Conservation (phyloP, 2,888 invertebrate genomes). For the Acronicta leporina region DNA sequence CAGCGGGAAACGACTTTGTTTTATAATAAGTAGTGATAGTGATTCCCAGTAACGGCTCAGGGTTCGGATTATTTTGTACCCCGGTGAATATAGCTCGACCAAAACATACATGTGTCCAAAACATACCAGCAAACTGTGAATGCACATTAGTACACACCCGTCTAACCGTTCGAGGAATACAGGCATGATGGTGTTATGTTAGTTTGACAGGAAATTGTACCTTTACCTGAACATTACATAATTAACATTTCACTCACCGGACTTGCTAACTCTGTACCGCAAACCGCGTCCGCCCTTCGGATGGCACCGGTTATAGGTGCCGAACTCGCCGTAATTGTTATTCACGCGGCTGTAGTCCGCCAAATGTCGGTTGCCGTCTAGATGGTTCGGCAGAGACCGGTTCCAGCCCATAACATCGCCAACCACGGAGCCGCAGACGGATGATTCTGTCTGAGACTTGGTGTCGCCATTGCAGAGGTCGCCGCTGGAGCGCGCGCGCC, state of each 20-base stretch:
- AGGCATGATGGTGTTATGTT: too few relatives aligned
- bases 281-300: conserved; percentile 84
- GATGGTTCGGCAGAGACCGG: conserved; percentile 91
- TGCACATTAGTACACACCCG: too few relatives aligned
- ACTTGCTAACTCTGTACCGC: conserved; percentile 84
- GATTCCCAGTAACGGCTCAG: too few relatives aligned
- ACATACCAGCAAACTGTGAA: too few relatives aligned
- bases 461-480: conserved; percentile 92
- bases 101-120: background rate
- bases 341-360: conserved; percentile 89
- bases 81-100: too few relatives aligned
- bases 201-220: background rate
- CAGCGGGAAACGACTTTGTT: too few relatives aligned
- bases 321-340: conserved; percentile 87
- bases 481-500: conserved; percentile 92
- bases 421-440: conserved; percentile 86
- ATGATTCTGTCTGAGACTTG: conserved; percentile 84
- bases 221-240: conserved; percentile 1
- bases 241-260: conserved; percentile 73
- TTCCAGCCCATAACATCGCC: conserved; percentile 88
- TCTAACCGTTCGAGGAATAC: too few relatives aligned
- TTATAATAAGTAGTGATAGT: too few relatives aligned
- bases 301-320: conserved; percentile 81
- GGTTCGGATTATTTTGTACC: too few relatives aligned
- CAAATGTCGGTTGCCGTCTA: conserved; percentile 90